Base-by-base conservation (phyloP, 2,888 invertebrate genomes). In the Torymus texanus region DNA sequence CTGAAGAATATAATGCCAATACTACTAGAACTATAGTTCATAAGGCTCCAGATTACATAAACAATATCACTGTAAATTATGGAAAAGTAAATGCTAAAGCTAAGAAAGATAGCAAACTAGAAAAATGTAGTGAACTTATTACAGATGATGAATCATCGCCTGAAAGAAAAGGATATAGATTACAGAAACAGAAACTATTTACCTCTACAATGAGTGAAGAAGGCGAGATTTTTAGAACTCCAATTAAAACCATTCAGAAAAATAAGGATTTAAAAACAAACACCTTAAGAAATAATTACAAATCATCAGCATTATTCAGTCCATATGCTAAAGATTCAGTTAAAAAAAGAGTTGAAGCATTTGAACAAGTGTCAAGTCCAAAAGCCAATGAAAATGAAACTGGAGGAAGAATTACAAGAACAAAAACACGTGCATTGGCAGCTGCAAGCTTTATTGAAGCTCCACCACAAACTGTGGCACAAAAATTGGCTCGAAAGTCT, bases 311-410 rank as follows among this genome's bases (percentile, higher is more conserved):
- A 21, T 84, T 91, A 16, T 92, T 91, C 81, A 93, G 93, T 89
- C 93, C 93, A 1, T 93, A 92, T 79, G 90, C 91, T 8, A 92
- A 92, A 80, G 93, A 93, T 82, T 89, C 93, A 0, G 93, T 93
- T 2, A 93, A 92, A 84, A 92, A 92, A 67, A 92, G 92, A 82
- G 93, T 93, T 0, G 92, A 93, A 80, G 92, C 93, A 51, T 93
- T 93, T 74, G 93, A 93, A 83, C 92, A 93, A 82, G 87, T 92
- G 83, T 81, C 82, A 80, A 88, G 86, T 83, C 89, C 89, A 0
- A 86, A 86, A 14, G 29, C 82, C 41, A 62, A 76, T 13, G 82
- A 84, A 13, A 81, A 81, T 1, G 85, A 87, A n/a, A 78, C 80
- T 12, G 86, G 86, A 1, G 88, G 91, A 0, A 88, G 93, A 82